These are phyloP conservation scores for Polyploca ridens DNA, from an alignment of 2,888 invertebrate species.

Conservation along the genomic window DNA sequence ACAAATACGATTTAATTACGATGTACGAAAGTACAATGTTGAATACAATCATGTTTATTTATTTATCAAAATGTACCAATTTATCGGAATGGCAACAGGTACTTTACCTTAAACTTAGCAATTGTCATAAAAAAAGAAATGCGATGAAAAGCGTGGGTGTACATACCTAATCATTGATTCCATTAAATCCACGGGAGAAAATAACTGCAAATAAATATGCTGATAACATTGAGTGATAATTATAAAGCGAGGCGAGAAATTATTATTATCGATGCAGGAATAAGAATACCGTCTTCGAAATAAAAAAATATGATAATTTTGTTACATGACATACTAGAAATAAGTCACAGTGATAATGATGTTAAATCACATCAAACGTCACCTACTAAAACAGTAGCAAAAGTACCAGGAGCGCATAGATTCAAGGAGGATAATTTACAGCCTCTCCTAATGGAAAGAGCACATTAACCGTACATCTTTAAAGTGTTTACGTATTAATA, in stretches of 20 bases:
- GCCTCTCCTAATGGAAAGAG: constrained; percentile 76
- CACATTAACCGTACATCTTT: constrained; percentile 73
- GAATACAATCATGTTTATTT: too few species aligned
- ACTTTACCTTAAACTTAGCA: background rate
- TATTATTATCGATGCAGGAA: background rate
- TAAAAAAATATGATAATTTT: too few species aligned
- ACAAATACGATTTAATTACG: background rate
- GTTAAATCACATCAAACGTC: constrained; percentile 33
- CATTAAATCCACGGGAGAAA: background rate
- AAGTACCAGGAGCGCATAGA: constrained; percentile 64
- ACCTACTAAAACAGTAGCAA: constrained; percentile 39
- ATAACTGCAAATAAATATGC: background rate
- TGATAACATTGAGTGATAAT: too few species aligned
- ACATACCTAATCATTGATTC: background rate
- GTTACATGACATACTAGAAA: too few species aligned
- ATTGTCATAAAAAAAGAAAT: too few species aligned
- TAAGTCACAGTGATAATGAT: background rate
- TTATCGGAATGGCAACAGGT: background rate
- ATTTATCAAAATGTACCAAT: too few species aligned
- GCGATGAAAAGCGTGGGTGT: background rate
- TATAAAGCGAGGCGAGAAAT: background rate
- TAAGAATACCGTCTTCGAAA: background rate
- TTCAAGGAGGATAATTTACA: constrained; percentile 77
- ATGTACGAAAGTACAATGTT: too few species aligned
- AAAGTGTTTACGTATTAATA: constrained; percentile 80